Evolutionary conservation across 2,888 invertebrate species (phyloP).

Genomic region (Branchellion lobata): DNA sequence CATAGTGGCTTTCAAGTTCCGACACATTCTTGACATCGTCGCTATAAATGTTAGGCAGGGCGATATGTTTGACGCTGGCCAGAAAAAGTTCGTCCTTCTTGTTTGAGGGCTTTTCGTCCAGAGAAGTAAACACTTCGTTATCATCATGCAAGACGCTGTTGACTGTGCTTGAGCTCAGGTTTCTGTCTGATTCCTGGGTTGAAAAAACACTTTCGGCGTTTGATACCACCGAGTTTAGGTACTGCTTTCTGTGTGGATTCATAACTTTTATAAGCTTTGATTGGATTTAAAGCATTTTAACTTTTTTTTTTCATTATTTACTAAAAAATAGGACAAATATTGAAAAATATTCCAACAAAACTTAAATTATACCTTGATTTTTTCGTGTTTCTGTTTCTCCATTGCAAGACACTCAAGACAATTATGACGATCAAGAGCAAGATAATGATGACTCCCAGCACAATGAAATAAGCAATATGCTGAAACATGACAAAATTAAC

Average conservation of each 20-base stretch:
- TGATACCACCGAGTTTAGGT: background rate
- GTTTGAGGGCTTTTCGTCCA: no score
- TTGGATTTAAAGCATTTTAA: no score
- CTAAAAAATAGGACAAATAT: background rate
- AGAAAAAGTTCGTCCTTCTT: no score
- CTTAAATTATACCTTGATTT: background rate
- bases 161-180: background rate
- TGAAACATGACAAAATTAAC: background rate
- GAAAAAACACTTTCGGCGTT: background rate
- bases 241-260: background rate
- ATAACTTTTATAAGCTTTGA: no score
- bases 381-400: background rate
- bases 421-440: conserved; percentile 12
- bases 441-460: background rate
- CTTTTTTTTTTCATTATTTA: no score
- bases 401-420: conserved; percentile 7
- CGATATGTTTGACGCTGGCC: no score
- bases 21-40: no score
- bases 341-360: background rate
- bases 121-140: background rate
- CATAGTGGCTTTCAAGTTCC: no score
- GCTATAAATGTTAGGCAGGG: no score
- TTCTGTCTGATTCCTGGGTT: background rate
- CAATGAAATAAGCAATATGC: conserved; percentile 1
- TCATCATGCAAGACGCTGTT: no score